Evolutionary conservation across 2,888 invertebrate genomes (phyloP).

Genomic region (Melanotus villosus): DNA sequence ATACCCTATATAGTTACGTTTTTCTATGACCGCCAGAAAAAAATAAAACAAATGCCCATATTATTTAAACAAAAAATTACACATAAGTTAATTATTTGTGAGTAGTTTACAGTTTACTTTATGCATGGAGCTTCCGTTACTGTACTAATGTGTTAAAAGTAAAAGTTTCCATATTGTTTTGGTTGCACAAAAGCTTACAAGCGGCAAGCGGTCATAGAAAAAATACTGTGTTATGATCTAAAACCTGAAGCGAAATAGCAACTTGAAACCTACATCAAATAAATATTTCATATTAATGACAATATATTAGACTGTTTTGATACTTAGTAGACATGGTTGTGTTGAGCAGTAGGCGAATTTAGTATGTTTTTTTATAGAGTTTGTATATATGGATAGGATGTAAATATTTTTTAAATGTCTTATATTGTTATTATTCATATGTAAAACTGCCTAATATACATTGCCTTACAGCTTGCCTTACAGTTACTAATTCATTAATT

Average conservation of each 20-base stretch:
- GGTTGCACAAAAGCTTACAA: too few species aligned
- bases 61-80: too few species aligned
- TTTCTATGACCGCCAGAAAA: too few species aligned
- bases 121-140: too few species aligned
- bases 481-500: conserved; percentile 34
- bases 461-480: conserved; percentile 36
- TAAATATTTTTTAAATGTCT: conserved; percentile 30
- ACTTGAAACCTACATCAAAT: background rate
- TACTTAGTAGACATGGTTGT: conserved; percentile 33
- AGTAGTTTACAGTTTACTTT: too few species aligned
- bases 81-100: too few species aligned
- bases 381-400: conserved; percentile 39
- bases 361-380: conserved; percentile 34
- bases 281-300: conserved; percentile 17
- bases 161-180: too few species aligned
- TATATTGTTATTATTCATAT: conserved; percentile 19
- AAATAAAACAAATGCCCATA: too few species aligned
- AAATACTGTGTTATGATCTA: too few species aligned
- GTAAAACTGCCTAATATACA: conserved; percentile 20
- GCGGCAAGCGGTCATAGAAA: too few species aligned
- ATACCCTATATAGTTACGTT: too few species aligned
- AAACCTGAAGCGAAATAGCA: background rate
- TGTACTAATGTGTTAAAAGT: too few species aligned
- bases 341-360: conserved; percentile 22
- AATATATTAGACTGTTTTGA: conserved; percentile 25